Evolutionary conservation across 2,797 vertebrate species (phyloP).

Genomic region (Oreochromis grahami): DNA sequence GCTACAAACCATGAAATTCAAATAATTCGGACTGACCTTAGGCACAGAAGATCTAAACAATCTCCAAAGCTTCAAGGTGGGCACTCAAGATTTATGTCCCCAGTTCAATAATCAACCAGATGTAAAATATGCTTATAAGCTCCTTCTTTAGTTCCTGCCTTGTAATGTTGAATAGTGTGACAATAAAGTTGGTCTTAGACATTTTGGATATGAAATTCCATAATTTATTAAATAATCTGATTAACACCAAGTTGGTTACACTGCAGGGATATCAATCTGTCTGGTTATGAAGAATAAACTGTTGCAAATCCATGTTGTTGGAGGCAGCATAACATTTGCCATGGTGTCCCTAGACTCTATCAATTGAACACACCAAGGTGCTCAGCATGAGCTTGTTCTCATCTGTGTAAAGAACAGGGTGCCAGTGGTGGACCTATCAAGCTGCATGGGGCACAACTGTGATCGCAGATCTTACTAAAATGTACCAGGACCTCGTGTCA

Average conservation of each 20-base stretch:
- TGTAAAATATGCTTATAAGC: background rate
- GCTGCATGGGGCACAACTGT: background rate
- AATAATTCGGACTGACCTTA: background rate
- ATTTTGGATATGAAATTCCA: background rate
- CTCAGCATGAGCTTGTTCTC: background rate
- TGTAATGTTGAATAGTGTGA: background rate
- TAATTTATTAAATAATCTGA: background rate
- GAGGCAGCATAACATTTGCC: background rate
- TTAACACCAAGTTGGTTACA: background rate
- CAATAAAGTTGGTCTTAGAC: background rate
- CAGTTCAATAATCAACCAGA: accelerated
- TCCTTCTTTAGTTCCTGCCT: background rate
- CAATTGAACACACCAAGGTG: background rate
- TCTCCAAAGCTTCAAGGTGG: background rate
- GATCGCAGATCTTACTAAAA: background rate
- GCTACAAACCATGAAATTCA: background rate
- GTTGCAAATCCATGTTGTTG: background rate
- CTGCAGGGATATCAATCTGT: background rate
- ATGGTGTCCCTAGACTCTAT: background rate
- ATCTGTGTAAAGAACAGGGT: background rate
- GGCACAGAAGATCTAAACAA: background rate
- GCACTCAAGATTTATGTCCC: background rate
- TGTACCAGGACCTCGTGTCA: background rate
- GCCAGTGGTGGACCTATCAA: background rate
- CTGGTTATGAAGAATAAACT: background rate